Base-by-base conservation (phyloP, 2,113 vertebrate genomes). In the Thryonomys swinderianus region DNA sequence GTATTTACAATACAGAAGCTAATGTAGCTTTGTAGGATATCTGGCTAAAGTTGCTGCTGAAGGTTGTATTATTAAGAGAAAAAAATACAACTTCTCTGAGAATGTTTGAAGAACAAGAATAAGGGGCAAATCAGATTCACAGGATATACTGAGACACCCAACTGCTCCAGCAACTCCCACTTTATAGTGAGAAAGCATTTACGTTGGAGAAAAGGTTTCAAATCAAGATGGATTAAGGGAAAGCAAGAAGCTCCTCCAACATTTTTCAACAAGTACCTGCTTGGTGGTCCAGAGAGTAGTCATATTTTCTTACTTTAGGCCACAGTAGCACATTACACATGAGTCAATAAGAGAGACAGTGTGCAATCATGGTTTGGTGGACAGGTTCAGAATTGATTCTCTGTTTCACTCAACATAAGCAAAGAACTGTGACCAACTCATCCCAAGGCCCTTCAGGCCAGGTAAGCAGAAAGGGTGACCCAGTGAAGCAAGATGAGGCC, bases 221-320 rank as follows among this genome's bases (percentile, higher is more conserved):
- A 32, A 34, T 64, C 23, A 14, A 59, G 80, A 87, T 79, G 80
- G 87, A 74, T 62, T 55, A 83, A 79, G 79, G 66, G 87, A 85
- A 73, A 80, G 40, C 55, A 61, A 83, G 82, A 82, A 66, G 40
- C 8, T 67, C 64, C 67, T 62, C 17, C 16, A 1, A 66, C 82
- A 16, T 82, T 88, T 94, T 79, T 74, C 67, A 51, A 80, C 42
- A 73, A 87, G 57, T 6, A 94, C 21, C 80, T 64, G 66, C 67
- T 93, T 48, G 6, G 48, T 0, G 3, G n/a, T 51, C 42, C 40
- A 61, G 12, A 81, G 4, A 80, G 53, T 7, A 2, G n/a, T 30
- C 76, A 27, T 42, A 20, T 34, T 64, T 73, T 76, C 79, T 91
- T 71, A 80, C 74, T 82, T 76, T 21, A 87, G 4, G 53, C 53